phyloP scores from a whole-genome alignment of 1,140 invertebrate species.

The Heliconius nattereri region DNA sequence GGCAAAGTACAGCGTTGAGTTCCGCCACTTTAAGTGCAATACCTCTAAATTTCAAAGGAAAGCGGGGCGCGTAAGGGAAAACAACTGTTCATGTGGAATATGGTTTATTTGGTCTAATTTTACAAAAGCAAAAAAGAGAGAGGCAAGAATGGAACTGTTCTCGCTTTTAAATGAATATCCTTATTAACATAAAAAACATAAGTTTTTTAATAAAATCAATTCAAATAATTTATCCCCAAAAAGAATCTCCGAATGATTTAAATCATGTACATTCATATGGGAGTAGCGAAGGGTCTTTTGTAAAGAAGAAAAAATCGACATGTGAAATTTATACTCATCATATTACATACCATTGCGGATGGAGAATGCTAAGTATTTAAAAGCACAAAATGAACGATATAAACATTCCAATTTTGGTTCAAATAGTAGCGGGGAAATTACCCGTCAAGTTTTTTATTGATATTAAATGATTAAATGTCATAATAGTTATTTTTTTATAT shows the following conservation, averaged over 20 bases:
- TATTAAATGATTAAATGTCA: background rate
- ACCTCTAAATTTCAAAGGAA: too few species aligned
- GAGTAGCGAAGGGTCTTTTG: constrained; percentile 43
- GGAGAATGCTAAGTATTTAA: constrained; percentile 68
- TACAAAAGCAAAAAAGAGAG: too few species aligned
- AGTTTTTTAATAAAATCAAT: constrained; percentile 4
- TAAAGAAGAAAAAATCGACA: constrained; percentile 52
- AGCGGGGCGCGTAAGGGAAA: too few species aligned
- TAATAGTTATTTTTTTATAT: background rate
- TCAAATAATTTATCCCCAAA: background rate
- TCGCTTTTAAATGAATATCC: too few species aligned
- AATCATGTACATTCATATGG: constrained; percentile 9
- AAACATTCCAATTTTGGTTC: constrained; percentile 46
- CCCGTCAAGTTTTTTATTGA: constrained; percentile 32
- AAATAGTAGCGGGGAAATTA: constrained; percentile 52
- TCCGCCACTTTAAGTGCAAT: too few species aligned
- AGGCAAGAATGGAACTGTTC: too few species aligned
- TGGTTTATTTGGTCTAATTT: too few species aligned
- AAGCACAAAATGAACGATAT: constrained; percentile 56
- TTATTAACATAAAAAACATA: too few species aligned
- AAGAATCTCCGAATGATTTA: background rate
- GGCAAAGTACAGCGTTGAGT: too few species aligned
- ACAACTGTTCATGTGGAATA: too few species aligned
- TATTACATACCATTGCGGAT: constrained; percentile 67
- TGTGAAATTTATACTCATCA: constrained; percentile 67